A percentile compares a stretch with the other conserved stretches of the same genome.
Evolutionary conservation across 2,888 invertebrate species (phyloP).

Genomic region (Xestia xanthographa): DNA sequence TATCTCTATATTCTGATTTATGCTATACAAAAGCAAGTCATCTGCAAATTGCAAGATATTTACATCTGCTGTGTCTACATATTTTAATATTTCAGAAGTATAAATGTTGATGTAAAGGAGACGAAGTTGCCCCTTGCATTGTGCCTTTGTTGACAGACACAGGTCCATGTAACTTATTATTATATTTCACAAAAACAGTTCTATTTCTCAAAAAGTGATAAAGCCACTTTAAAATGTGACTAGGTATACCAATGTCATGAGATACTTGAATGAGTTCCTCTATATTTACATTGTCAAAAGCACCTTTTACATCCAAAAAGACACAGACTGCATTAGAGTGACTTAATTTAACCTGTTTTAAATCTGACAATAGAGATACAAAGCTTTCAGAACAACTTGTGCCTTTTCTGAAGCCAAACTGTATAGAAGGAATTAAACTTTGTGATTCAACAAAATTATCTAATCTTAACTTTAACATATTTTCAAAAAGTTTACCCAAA

Average conservation of each 20-base stretch:
- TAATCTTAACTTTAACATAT: constrained; percentile 27
- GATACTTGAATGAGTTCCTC: background rate
- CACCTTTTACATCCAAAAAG: constrained; percentile 9
- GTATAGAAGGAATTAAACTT: constrained; percentile 1
- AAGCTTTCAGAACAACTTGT: constrained; percentile 42
- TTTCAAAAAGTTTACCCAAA: constrained; percentile 44
- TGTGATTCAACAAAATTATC: background rate
- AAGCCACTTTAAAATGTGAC: background rate
- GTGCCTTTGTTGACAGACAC: background rate
- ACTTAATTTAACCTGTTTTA: constrained; percentile 17
- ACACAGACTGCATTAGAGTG: constrained; percentile 14
- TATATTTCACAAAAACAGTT: background rate
- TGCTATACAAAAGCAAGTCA: constrained; percentile 19
- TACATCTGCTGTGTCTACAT: background rate
- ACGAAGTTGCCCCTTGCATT: constrained; percentile 9
- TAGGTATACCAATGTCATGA: background rate
- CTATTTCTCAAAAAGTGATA: background rate
- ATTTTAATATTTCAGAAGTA: constrained; percentile 4
- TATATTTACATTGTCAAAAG: constrained; percentile 5
- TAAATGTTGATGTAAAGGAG: constrained; percentile 1
- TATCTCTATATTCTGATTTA: constrained; percentile 8
- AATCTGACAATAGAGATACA: constrained; percentile 25
- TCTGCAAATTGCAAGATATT: constrained; percentile 1
- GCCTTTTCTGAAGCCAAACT: constrained; percentile 37
- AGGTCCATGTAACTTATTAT: background rate